Evolutionary conservation across 2,797 vertebrate species (phyloP).

Genomic region (Falco berigora): DNA sequence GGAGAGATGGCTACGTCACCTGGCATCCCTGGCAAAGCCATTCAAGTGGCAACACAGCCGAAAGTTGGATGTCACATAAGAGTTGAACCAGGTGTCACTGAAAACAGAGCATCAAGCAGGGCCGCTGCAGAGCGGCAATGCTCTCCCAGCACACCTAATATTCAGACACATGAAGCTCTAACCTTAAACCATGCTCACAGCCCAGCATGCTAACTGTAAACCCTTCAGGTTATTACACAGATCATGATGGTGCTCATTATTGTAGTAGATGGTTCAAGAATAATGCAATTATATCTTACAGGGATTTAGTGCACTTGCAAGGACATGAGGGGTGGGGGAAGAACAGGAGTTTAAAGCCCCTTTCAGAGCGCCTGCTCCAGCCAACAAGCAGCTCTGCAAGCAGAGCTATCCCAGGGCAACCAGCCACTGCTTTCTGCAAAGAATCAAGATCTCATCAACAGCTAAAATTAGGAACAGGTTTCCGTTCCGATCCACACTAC

Average conservation of each 20-base stretch:
- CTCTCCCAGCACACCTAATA: background rate
- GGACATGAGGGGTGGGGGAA: background rate
- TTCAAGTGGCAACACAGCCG: background rate
- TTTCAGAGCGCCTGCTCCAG: background rate
- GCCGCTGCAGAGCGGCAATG: background rate
- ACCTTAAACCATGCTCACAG: background rate
- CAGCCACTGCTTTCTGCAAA: background rate
- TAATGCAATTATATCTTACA: background rate
- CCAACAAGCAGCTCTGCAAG: accelerated
- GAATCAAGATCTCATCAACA: background rate
- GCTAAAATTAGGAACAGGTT: background rate
- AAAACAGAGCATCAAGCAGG: background rate
- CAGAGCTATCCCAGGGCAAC: background rate
- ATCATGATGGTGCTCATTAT: background rate
- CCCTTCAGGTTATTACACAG: background rate
- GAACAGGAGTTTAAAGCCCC: background rate
- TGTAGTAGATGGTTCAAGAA: background rate
- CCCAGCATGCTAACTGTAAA: background rate
- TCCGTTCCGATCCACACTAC: background rate
- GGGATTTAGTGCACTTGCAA: background rate
- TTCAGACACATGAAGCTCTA: background rate
- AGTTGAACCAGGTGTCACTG: background rate
- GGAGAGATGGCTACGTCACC: background rate
- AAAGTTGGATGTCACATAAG: background rate
- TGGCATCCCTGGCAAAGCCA: background rate